Evolutionary conservation across 2,888 invertebrate species (phyloP).

Genomic region (Platynereis dumerilii): DNA sequence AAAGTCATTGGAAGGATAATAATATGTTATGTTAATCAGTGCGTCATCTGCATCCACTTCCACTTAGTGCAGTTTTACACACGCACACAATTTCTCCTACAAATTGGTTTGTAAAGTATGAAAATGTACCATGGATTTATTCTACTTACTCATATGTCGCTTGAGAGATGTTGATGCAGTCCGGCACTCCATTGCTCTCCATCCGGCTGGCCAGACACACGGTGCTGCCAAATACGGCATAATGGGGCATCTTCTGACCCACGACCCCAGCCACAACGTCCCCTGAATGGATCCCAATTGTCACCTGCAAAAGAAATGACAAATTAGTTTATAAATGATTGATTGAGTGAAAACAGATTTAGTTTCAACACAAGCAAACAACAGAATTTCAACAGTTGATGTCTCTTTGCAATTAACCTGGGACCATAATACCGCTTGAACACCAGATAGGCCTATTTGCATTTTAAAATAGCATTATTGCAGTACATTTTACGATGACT

Average conservation of each 20-base stretch:
- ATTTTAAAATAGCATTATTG: too few species aligned
- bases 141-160: slow-evolving; percentile 60
- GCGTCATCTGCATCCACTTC: too few species aligned
- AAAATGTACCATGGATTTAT: too few species aligned
- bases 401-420: too few species aligned
- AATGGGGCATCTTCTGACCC: slow-evolving; percentile 58
- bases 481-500: too few species aligned
- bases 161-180: slow-evolving; percentile 56
- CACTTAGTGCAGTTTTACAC: too few species aligned
- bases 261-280: slow-evolving; percentile 60
- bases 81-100: too few species aligned
- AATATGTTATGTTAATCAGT: too few species aligned
- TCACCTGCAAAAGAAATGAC: slow-evolving; percentile 43
- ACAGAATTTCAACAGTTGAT: not conserved
- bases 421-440: too few species aligned
- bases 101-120: too few species aligned
- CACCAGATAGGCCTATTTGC: too few species aligned
- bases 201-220: slow-evolving; percentile 60
- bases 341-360: not conserved
- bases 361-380: not conserved
- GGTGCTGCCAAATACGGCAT: slow-evolving; percentile 59
- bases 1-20: too few species aligned
- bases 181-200: slow-evolving; percentile 57
- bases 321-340: not conserved
- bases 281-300: slow-evolving; percentile 59